Evolutionary conservation across 2,797 vertebrate species (phyloP).

Genomic region (Aplochiton taeniatus): DNA sequence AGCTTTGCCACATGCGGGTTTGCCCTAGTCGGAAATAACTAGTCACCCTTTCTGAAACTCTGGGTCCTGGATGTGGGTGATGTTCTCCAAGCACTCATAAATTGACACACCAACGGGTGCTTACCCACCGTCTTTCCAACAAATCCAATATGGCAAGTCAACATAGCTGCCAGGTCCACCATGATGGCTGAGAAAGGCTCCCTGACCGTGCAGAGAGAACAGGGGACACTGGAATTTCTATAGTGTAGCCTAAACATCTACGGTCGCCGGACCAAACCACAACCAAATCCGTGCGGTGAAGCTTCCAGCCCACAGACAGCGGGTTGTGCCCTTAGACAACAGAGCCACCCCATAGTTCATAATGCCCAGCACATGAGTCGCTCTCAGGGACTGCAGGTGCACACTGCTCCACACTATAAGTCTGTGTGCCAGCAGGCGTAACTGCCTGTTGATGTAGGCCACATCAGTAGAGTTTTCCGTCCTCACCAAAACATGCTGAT

Average conservation of each 20-base stretch:
- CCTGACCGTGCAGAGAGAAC: background rate
- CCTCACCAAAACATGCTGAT: conserved; percentile 19
- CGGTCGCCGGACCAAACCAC: background rate
- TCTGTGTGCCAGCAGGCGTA: conserved; percentile 16
- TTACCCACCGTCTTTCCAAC: too few species aligned
- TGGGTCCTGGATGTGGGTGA: background rate
- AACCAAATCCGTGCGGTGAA: background rate
- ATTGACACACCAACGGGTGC: too few species aligned
- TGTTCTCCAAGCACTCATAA: too few species aligned
- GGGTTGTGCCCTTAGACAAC: conserved; percentile 9
- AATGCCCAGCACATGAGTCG: background rate
- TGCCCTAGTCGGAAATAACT: conserved; percentile 12
- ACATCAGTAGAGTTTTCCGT: conserved; percentile 14
- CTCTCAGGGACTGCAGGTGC: conserved; percentile 11
- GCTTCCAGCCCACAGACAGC: background rate
- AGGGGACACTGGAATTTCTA: background rate
- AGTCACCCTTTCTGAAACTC: conserved; percentile 4
- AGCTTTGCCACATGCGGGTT: background rate
- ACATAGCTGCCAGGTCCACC: too few species aligned
- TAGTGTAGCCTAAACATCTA: conserved; percentile 1
- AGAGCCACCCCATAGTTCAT: conserved; percentile 4
- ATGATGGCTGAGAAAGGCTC: background rate
- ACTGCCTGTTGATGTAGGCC: conserved; percentile 19
- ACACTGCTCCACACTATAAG: conserved; percentile 13
- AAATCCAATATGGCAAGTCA: too few species aligned